Evolutionary conservation across 2,113 vertebrate species (phyloP).

Genomic region (Brachypteracias leptosomus): DNA sequence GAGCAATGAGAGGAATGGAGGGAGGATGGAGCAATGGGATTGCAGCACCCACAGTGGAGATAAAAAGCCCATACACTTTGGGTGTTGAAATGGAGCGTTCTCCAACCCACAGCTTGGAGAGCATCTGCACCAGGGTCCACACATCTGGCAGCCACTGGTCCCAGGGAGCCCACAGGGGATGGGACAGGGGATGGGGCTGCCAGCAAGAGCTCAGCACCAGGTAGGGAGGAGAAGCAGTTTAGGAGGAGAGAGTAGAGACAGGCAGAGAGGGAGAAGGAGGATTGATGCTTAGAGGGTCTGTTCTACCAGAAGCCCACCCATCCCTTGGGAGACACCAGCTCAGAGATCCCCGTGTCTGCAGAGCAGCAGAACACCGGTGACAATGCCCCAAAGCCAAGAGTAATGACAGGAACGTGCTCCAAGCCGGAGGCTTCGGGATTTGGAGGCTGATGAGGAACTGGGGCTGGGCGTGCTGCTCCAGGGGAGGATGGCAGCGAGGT

Average conservation of each 20-base stretch:
- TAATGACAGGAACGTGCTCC: background rate
- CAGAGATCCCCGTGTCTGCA: background rate
- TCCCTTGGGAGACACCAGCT: background rate
- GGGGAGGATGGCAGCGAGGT: background rate
- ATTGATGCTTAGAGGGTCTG: rapidly evolving
- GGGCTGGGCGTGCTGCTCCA: background rate
- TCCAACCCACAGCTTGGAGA: background rate
- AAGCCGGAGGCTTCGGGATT: background rate
- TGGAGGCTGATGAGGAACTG: background rate
- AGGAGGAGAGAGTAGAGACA: background rate
- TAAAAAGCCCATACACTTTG: background rate
- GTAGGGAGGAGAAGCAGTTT: background rate
- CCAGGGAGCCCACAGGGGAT: background rate
- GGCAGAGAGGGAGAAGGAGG: background rate
- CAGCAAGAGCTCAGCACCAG: background rate
- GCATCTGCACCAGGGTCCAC: background rate
- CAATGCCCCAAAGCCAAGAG: background rate
- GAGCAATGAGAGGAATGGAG: background rate
- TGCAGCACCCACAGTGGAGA: background rate
- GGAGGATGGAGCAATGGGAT: background rate
- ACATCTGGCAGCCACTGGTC: background rate
- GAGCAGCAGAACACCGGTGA: background rate
- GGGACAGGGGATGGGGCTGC: too few species aligned
- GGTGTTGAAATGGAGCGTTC: background rate
- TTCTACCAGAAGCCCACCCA: background rate